These are phyloP conservation scores for Tetramorium alpestre DNA, from an alignment of 1,140 invertebrate genomes.

Conservation along the genomic window DNA sequence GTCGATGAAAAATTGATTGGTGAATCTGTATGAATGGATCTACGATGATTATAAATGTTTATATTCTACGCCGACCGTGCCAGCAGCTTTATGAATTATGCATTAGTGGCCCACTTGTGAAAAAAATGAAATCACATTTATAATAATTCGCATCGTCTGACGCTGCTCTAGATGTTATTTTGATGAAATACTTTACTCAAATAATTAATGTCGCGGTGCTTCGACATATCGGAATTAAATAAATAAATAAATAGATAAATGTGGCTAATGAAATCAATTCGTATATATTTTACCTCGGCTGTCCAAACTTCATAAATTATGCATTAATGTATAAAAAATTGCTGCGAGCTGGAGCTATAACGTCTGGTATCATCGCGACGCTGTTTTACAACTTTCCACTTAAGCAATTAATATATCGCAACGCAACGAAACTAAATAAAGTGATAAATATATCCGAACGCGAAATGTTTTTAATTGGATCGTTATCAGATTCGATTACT, in stretches of 20 bases:
- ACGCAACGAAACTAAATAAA: background rate
- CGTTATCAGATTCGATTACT: slow-evolving; percentile 37
- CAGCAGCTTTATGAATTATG: slow-evolving; percentile 32
- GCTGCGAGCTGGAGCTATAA: background rate
- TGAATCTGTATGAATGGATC: slow-evolving; percentile 1
- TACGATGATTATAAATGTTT: slow-evolving; percentile 19
- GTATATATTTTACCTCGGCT: background rate
- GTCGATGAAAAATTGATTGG: background rate
- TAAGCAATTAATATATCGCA: slow-evolving; percentile 44
- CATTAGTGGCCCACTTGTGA: background rate
- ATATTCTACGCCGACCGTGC: background rate
- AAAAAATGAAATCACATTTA: slow-evolving; percentile 11
- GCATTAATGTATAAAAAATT: slow-evolving; percentile 27
- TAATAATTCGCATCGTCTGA: background rate
- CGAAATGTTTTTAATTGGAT: slow-evolving; percentile 42
- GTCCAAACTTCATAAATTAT: slow-evolving; percentile 26
- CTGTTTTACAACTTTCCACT: slow-evolving; percentile 33
- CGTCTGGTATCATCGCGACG: background rate
- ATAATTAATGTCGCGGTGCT: slow-evolving; percentile 3
- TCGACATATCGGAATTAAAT: background rate
- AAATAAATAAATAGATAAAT: slow-evolving; percentile 18
- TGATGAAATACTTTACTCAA: background rate
- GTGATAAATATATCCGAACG: slow-evolving; percentile 29
- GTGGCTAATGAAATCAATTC: background rate
- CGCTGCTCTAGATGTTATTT: background rate